Evolutionary conservation across 2,888 invertebrate genomes (phyloP).

Genomic region (Venusia cambrica): DNA sequence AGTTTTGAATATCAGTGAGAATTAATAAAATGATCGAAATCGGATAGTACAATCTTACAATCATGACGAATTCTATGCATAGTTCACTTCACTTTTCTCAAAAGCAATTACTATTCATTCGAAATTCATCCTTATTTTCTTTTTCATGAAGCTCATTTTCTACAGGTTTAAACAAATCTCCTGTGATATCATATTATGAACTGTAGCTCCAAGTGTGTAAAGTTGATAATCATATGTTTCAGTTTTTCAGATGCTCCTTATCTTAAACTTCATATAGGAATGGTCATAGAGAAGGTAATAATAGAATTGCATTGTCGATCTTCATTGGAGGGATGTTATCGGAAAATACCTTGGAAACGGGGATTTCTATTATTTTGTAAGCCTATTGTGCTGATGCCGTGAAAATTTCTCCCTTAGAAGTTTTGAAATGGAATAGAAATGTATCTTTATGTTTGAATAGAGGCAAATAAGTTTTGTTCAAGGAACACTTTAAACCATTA

Average conservation of each 20-base stretch:
- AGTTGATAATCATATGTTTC: slow-evolving; percentile 37
- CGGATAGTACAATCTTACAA: slow-evolving; percentile 56
- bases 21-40: slow-evolving; percentile 33
- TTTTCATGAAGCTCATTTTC: slow-evolving; percentile 15
- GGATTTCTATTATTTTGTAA: slow-evolving; percentile 30
- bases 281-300: slow-evolving; percentile 9
- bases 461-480: too few species aligned
- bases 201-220: slow-evolving; percentile 20
- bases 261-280: slow-evolving; percentile 27
- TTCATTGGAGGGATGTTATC: slow-evolving; percentile 37
- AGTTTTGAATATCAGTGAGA: background rate
- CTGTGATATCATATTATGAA: slow-evolving; percentile 15
- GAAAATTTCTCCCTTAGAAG: slow-evolving; percentile 7
- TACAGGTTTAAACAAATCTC: background rate
- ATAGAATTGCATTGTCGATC: slow-evolving; percentile 30
- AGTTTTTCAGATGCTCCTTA: slow-evolving; percentile 6
- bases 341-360: slow-evolving; percentile 61
- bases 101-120: slow-evolving; percentile 9
- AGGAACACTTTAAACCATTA: too few species aligned
- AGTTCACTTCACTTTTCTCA: slow-evolving; percentile 61
- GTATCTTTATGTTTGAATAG: too few species aligned
- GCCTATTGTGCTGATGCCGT: slow-evolving; percentile 22
- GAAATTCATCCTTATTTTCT: slow-evolving; percentile 17
- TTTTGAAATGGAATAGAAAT: background rate
- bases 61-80: slow-evolving; percentile 64